Base-by-base conservation (phyloP, 2,888 invertebrate genomes). In the Nowickia ferox region DNA sequence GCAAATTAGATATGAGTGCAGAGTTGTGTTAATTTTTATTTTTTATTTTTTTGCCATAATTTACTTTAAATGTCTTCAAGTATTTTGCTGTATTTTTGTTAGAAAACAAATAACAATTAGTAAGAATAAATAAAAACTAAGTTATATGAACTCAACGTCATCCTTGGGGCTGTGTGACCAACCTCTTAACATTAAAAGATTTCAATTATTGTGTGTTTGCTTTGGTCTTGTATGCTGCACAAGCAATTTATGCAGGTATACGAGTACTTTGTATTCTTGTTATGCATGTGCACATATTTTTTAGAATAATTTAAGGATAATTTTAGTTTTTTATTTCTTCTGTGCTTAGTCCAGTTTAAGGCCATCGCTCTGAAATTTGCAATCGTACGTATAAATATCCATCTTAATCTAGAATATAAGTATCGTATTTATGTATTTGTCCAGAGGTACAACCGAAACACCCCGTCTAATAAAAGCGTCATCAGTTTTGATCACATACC, bases 101-200 rank as follows among this genome's bases (percentile, higher is more conserved):
- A 55, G 42, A 55, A 55, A 65, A 78, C 59, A 68, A 78, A 78
- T 44, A 69, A 78, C 59, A 78, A 78, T 78, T 78, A 68, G 74
- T 19, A 2, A 61, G 59, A 51, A 65, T 42, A 69, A 78, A 78
- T 59, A 61, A 22, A 8, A 48, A 17, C 17, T 65, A 48, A 44
- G 0, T 30, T 30, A 15, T 38, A 5, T 65, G 10, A 17, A 38
- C 42, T 10, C 6, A 55, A 30, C 10, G 65, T 42, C 30, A 1
- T 1, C 17, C 77, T 61, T 48, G 3, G 11, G 77, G 77, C 68
- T 77, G 68, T 77, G 5, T 69, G 59, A 15, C 42, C 78, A 51
- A 40, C 13, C 57, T 53, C 40, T 44, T 17, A 51, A 42, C 51
- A 42, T 40, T 51, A 38, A 38, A 59, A 40, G 46, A 51, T 59